phyloP scores from a whole-genome alignment of 1,140 invertebrate species.

The Medauroidea extradentata region DNA sequence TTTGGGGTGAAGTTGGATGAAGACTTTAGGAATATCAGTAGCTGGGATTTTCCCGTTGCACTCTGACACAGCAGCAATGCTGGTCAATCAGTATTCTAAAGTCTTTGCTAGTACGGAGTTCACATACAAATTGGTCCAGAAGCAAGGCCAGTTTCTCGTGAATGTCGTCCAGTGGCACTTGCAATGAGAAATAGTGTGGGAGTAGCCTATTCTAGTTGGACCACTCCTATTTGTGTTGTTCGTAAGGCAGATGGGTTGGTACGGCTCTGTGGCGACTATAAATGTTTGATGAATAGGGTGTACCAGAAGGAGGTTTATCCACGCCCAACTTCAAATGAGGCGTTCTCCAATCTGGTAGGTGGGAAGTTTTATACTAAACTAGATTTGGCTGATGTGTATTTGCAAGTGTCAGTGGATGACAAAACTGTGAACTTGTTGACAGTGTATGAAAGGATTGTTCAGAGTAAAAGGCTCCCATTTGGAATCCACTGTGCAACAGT shows the following conservation, averaged over 20 bases:
- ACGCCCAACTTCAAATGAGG: slow-evolving; percentile 11
- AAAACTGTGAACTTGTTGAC: neutral
- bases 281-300: slow-evolving; percentile 19
- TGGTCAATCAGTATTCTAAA: too few species aligned
- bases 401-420: slow-evolving; percentile 35
- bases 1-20: too few species aligned
- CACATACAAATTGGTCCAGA: too few species aligned
- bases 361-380: slow-evolving; percentile 30
- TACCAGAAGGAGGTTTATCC: slow-evolving; percentile 19
- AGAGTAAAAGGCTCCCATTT: too few species aligned
- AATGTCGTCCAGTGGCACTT: too few species aligned
- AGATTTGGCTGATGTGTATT: slow-evolving; percentile 33
- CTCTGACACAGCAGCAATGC: too few species aligned
- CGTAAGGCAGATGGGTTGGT: slow-evolving; percentile 18
- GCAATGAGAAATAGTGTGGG: too few species aligned
- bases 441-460: too few species aligned
- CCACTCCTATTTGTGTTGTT: neutral
- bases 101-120: too few species aligned
- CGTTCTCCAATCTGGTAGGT: slow-evolving; percentile 10
- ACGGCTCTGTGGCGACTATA: slow-evolving; percentile 38
- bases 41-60: neutral
- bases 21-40: slow-evolving; percentile 13
- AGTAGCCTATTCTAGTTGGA: too few species aligned
- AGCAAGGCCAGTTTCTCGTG: too few species aligned
- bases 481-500: too few species aligned